Base-by-base conservation (phyloP, 2,113 vertebrate species). In the Carassius carassius region DNA sequence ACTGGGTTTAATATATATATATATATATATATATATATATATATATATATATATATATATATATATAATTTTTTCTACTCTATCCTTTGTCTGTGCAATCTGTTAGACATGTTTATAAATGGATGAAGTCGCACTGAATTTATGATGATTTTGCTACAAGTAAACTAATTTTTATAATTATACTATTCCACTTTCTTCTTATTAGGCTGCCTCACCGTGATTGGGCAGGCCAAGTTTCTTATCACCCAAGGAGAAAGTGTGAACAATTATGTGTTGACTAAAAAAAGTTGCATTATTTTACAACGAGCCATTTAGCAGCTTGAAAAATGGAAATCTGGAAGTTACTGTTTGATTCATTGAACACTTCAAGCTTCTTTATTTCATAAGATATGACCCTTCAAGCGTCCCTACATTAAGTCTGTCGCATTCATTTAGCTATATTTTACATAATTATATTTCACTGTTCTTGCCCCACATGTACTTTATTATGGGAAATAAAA, bases 401-500 rank as follows among this genome's bases (percentile, higher is more conserved):
- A 78, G 51, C 14, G 17, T 37, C 51, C 29, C 19, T 58, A 8
- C 25, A 37, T 56, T 0, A 77, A 3, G 17, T 41, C 62, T 23
- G 54, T 78, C 35, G 5, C 32, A 60, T 62, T 62, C 11, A 78
- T 78, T 62, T 37, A 65, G 44, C 49, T 76, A 29, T 54, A 51
- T 63, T 65, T 79, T 65, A 25, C 7, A 65, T 65, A 80, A 65
- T 80, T 80, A 80, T 23, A 80, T 19, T 80, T n/a, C 7, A 8
- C 19, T 25, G 7, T 80, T 35, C 37, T 79, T 79, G 14, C 21
- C 21, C 19, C 32, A 78, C 56, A 78, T 41, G 54, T 41, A 62
- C 76, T 60, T 78, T 32, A 78, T 78, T 78, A 78, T 58, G 9
- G 6, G 16, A 80, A 65, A 47, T 49, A 80, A 80, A 80, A 80